Base-by-base conservation (phyloP, 2,888 invertebrate species). In the Ptilodon capucinus region DNA sequence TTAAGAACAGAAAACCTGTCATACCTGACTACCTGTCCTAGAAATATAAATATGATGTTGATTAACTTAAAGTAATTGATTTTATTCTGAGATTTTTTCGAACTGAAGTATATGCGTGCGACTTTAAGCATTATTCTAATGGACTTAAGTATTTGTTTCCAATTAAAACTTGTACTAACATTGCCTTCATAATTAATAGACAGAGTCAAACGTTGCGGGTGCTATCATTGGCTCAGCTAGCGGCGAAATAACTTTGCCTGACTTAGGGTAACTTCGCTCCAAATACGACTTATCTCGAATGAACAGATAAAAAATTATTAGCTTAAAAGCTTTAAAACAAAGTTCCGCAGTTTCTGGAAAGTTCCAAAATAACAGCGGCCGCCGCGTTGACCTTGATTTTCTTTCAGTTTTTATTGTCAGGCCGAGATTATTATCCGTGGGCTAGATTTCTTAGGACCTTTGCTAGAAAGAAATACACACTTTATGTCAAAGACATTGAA, bases 281-380 rank as follows among this genome's bases (percentile, higher is more conserved):
- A 54, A 48, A 51, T 46, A 43, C 53, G 53, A 54, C 63, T 40
- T 57, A 62, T 62, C 57, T 63, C 40, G 44, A 62, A 59, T 44
- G 57, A 46, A 47, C 46, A 62, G 64, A 64, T 64, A 64, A 65
- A 64, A 64, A 64, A 65, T 52, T 65, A 65, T 64, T 64, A 56
- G 59, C 66, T 56, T 62, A 56, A 51, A 62, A 62, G 62, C 54
- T 64, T 50, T 52, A 54, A 63, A 63, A 58, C 53, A 62, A 65
- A 59, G 51, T 62, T 51, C 48, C 52, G 57, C 59, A 56, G 35
- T 65, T 64, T 40, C 18, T 34, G 23, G 54, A 59, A 58, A 64
- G 47, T 64, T 65, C 45, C 59, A 65, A 59, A 65, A 59, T 58
- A 54, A 54, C 42, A 28, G 42, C 47, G 34, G 41, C 42, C 50